Evolutionary conservation across 2,113 vertebrate species (phyloP).

Genomic region (Vicugna pacos): DNA sequence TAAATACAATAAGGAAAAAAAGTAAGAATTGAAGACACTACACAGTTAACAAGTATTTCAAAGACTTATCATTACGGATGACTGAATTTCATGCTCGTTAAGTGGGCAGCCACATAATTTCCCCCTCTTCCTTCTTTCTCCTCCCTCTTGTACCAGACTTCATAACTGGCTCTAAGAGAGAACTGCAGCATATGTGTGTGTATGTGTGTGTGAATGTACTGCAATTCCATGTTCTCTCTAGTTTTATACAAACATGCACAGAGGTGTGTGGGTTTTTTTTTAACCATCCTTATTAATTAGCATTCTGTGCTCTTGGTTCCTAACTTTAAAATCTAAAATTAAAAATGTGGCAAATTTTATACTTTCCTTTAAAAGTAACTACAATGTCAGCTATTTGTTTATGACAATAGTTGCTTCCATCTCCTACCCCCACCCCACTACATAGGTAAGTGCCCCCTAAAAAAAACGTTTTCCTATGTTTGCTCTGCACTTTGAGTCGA

Average conservation of each 20-base stretch:
- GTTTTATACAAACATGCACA: not conserved
- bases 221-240: not conserved
- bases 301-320: not conserved
- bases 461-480: not conserved
- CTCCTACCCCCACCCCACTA: not conserved
- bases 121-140: not conserved
- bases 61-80: not conserved
- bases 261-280: not conserved
- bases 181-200: not conserved
- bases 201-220: not conserved
- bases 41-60: not conserved
- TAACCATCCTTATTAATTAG: not conserved
- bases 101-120: not conserved
- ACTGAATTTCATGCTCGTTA: not conserved
- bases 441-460: not conserved
- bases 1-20: not conserved
- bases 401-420: not conserved
- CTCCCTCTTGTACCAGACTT: not conserved
- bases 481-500: not conserved
- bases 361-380: constrained; percentile 32
- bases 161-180: not conserved
- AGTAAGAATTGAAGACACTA: not conserved
- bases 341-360: not conserved
- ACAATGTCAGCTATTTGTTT: not conserved
- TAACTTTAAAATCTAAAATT: constrained; percentile 23